Evolutionary conservation across 2,797 vertebrate genomes (phyloP), one percentile per base, ranked within the genome.

Genomic region (Lepus oiostolus): DNA sequence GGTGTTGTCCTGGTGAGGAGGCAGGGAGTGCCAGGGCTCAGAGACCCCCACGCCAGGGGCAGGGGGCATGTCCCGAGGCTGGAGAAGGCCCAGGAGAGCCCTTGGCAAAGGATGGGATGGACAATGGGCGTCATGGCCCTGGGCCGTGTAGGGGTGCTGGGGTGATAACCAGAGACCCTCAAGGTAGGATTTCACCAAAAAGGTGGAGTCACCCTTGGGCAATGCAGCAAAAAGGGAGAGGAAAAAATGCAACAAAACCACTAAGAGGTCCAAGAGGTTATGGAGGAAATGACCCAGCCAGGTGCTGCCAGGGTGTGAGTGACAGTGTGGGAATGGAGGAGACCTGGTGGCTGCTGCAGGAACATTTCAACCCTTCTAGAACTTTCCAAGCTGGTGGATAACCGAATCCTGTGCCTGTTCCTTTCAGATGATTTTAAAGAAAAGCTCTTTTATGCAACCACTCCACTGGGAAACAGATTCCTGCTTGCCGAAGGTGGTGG

Each of bases 351-450:
- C 1, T 12, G 13, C 35, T 54, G 8, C 17, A 0, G 28, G 52
- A 4, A 26, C 42, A 16, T 88, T 75, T 32, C 0, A 85, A 47
- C 7, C 13, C 30, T 38, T 85, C 72, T 42, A 42, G 85, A 94
- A 82, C 50, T 75, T 95, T 97, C 88, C 52, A 58, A 76, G 42
- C 30, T 60, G 35, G 30, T 32, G 47, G 26, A 63, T 54, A 50
- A 47, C 21, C 26, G 13, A 47, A 38, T 74, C 80, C 71, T 67
- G n/a, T 77, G 17, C 21, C 9, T 21, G 19, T 71, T 81, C 13
- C 47, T 63, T 88, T 85, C 8, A 38, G 24, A 19, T 26, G 68
- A 42, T 52, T 88, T 35, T 82, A 71, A 85, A 74, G 10, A 17
- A 85, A 88, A 19, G 0, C 76, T 58, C 14, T 62, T 67, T 30